Evolutionary conservation across 2,888 invertebrate species (phyloP), one percentile per base, ranked within the genome.

Genomic region (Drosophila prolongata): DNA sequence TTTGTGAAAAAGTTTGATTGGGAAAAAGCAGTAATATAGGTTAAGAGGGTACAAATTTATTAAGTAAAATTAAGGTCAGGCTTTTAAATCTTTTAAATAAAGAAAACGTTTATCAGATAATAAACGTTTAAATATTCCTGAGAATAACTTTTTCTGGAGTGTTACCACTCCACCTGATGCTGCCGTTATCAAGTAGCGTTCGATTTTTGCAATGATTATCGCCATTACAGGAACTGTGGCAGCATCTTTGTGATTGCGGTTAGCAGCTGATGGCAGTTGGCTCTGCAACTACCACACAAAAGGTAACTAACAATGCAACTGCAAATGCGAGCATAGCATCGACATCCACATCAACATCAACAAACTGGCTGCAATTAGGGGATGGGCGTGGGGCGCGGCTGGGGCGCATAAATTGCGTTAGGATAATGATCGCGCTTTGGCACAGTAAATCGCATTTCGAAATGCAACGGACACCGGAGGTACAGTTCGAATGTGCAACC

Each of bases 381-480:
- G 89, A 61, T 84, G 83, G 83, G 89, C 89, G 87, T 87, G 87
- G 81, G 80, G 80, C 50, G 70, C 71, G 78, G 76, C 76, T 80
- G 78, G 50, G 68, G 89, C 72, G 87, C 89, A 90, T 91, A 91
- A 91, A 91, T 90, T 91, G 91, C 91, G 90, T 91, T 91, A 79
- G 90, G 91, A 91, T 91, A 90, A 89, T 88, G 89, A 91, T 91
- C 91, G 87, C 84, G 87, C 89, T 82, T 88, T 88, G 83, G 89
- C 83, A 84, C 83, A 84, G 79, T 84, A 88, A 84, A 84, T 88
- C 83, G 83, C 67, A 85, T 82, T 88, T 74, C 88, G 79, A 73
- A 81, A 81, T 78, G 82, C 88, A 87, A 81, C 88, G 88, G 82
- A 87, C 77, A 76, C 74, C 56, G 46, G 60, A 76, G 85, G 67